These are phyloP conservation scores for Anthopleura xanthogrammica DNA, from an alignment of 92 coral and sea anemone genomes.

Conservation along the genomic window DNA sequence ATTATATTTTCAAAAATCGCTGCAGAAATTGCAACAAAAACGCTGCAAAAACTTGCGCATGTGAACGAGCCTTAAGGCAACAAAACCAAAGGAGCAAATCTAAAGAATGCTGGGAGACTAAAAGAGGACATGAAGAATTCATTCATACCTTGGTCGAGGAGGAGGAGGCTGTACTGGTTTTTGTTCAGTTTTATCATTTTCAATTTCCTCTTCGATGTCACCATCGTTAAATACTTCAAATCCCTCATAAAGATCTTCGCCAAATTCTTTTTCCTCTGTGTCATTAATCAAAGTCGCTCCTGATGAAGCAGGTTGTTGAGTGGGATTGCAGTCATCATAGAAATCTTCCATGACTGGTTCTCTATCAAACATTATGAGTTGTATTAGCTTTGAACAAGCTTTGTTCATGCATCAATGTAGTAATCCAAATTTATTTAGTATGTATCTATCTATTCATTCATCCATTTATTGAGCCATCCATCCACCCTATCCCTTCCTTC, in stretches of 20 bases:
- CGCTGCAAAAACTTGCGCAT: too few relatives aligned
- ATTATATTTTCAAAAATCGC: too few relatives aligned
- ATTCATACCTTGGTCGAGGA: not conserved
- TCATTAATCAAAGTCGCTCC: not conserved
- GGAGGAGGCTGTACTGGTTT: not conserved
- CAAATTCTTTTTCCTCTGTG: constrained; percentile 39
- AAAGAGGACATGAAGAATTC: not conserved
- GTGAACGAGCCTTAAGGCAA: too few relatives aligned
- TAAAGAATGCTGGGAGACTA: not conserved
- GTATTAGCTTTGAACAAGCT: too few relatives aligned
- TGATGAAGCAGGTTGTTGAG: not conserved
- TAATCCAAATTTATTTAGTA: too few relatives aligned
- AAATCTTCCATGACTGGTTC: constrained; percentile 40
- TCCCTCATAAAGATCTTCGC: constrained; percentile 60
- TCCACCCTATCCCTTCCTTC: too few relatives aligned
- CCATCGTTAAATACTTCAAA: constrained; percentile 15
- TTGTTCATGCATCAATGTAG: too few relatives aligned
- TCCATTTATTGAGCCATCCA: too few relatives aligned
- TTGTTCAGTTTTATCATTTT: not conserved
- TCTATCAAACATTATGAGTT: not conserved
- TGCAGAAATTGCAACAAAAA: too few relatives aligned
- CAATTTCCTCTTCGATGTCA: constrained; percentile 20
- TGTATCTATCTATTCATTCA: too few relatives aligned
- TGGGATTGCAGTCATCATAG: constrained; percentile 34
- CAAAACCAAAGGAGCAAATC: too few relatives aligned